These are phyloP conservation scores for Drosophila pegasa DNA, from an alignment of 2,888 invertebrate species.

Conservation along the genomic window DNA sequence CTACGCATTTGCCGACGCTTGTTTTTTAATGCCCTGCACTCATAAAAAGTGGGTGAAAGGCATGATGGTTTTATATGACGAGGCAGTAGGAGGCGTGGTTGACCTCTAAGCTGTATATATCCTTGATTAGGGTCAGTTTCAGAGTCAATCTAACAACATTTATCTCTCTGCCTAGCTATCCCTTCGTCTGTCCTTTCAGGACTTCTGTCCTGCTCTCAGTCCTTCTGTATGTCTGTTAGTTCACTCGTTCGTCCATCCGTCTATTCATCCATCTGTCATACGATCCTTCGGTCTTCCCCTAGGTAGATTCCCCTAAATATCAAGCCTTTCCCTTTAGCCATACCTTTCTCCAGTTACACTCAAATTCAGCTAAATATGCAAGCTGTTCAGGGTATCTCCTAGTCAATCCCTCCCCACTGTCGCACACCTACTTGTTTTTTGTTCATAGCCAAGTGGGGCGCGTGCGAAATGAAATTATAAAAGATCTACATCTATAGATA, in stretches of 20 bases:
- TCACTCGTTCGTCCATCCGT: not conserved
- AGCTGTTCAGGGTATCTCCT: not conserved
- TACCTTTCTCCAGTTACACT: not conserved
- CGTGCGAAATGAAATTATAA: conserved; percentile 64
- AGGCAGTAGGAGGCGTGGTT: not conserved
- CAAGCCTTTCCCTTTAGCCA: no score
- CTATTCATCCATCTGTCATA: not conserved
- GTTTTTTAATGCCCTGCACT: not conserved
- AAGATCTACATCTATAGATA: conserved; percentile 7
- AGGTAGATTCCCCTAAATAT: no score
- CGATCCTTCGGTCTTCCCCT: not conserved
- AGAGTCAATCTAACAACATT: not conserved
- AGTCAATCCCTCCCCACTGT: not conserved
- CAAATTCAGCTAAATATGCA: not conserved
- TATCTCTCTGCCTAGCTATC: not conserved
- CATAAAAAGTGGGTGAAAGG: not conserved
- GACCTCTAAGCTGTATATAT: no score
- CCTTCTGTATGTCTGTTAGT: no score
- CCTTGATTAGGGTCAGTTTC: not conserved
- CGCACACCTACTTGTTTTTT: conserved; percentile 31
- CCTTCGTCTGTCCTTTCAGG: not conserved
- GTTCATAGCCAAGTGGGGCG: conserved; percentile 57
- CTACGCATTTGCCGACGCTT: conserved; percentile 38
- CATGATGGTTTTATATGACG: not conserved
- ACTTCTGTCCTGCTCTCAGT: not conserved